Evolutionary conservation across 2,113 vertebrate genomes (phyloP).

Genomic region (Tachuris rubrigastra): DNA sequence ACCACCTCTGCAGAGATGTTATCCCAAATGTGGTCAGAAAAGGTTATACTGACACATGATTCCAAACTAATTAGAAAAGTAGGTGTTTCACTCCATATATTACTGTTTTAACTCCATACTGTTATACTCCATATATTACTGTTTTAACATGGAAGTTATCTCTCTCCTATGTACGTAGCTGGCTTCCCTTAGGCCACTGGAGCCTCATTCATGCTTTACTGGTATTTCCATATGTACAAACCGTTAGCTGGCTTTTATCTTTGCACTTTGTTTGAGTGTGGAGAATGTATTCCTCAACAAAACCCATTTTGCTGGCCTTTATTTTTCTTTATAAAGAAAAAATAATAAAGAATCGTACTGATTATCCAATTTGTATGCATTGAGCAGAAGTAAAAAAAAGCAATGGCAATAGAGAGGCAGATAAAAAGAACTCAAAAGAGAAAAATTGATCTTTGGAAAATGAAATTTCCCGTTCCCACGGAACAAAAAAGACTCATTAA

Average conservation of each 20-base stretch:
- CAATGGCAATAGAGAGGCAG: background rate
- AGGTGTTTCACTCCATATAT: background rate
- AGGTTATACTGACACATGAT: background rate
- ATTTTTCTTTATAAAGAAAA: background rate
- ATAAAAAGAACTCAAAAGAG: background rate
- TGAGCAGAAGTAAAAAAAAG: background rate
- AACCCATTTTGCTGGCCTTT: background rate
- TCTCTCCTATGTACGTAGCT: rapidly evolving
- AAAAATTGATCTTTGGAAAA: background rate
- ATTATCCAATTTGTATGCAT: background rate
- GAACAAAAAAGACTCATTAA: background rate
- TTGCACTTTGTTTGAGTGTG: background rate
- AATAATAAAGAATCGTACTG: background rate
- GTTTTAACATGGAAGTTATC: background rate
- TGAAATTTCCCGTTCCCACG: background rate
- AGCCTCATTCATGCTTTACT: background rate
- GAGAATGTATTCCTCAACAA: background rate
- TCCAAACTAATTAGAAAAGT: background rate
- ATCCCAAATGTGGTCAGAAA: background rate
- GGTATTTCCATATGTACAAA: background rate
- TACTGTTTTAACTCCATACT: background rate
- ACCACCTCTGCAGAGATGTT: background rate
- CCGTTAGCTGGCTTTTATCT: background rate
- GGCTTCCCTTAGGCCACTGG: background rate
- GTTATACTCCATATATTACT: background rate